Conservation (phyloP, 37 sponge, comb jelly and placozoan species). For the Chondrilla cf. caribensis region DNA sequence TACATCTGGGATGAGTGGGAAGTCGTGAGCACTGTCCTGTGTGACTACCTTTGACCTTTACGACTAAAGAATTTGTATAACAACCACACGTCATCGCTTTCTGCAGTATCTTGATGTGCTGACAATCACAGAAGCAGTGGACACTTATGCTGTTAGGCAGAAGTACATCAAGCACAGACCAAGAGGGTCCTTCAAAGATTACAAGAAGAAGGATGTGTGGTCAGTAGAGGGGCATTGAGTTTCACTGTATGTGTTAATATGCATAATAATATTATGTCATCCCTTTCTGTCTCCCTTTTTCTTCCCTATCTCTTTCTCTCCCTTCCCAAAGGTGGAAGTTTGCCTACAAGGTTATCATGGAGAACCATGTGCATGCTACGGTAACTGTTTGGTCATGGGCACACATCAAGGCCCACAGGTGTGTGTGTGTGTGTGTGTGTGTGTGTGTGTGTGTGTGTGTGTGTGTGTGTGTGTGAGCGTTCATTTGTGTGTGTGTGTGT, state of each 20-base stretch:
- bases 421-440: neutral
- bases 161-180: conserved; percentile 63
- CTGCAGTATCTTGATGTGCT: conserved; percentile 51
- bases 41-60: too few relatives aligned
- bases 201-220: conserved; percentile 25
- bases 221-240: neutral
- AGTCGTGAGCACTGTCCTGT: too few relatives aligned
- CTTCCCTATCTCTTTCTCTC: too few relatives aligned
- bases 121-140: conserved; percentile 42
- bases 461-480: too few relatives aligned
- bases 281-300: too few relatives aligned
- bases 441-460: too few relatives aligned
- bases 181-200: neutral
- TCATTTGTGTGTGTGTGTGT: too few relatives aligned
- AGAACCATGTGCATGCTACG: conserved; percentile 64
- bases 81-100: too few relatives aligned
- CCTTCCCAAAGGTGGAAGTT: conserved; percentile 91
- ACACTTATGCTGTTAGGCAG: conserved; percentile 34
- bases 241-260: too few relatives aligned
- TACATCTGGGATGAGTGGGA: too few relatives aligned
- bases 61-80: too few relatives aligned
- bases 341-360: conserved; percentile 65
- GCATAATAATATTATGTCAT: too few relatives aligned
- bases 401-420: conserved; percentile 82
- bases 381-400: conserved; percentile 66